Conservation (phyloP, 2,797 vertebrate species). For the Podarcis lilfordi region DNA sequence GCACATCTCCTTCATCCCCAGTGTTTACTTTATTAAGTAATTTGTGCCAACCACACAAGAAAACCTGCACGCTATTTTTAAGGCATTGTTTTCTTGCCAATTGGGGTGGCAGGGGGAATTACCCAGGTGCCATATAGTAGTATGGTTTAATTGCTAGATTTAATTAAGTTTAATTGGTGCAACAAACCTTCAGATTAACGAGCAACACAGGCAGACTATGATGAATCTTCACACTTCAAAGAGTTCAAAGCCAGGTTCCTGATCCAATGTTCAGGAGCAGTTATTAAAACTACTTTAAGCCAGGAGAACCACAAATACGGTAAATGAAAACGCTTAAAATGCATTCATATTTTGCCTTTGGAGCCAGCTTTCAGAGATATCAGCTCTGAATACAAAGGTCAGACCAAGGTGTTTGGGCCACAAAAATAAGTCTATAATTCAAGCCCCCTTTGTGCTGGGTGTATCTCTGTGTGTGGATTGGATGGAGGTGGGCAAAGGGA, state of each 20-base stretch:
- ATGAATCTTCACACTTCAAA: slow-evolving; percentile 1
- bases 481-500: too few relatives aligned
- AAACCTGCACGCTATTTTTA: background rate
- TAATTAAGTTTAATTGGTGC: background rate
- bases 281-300: background rate
- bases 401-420: background rate
- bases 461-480: too few relatives aligned
- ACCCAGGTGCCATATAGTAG: background rate
- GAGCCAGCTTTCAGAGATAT: slow-evolving; percentile 4
- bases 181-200: slow-evolving; percentile 15
- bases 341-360: slow-evolving; percentile 25
- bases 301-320: background rate
- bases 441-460: too few relatives aligned
- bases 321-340: slow-evolving; percentile 17
- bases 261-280: background rate
- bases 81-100: slow-evolving; percentile 13
- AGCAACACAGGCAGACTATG: background rate
- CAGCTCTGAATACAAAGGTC: background rate
- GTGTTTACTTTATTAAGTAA: background rate
- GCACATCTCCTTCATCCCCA: background rate
- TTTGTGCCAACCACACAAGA: background rate
- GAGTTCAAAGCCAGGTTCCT: slow-evolving; percentile 5
- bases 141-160: slow-evolving; percentile 2
- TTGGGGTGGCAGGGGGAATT: background rate
- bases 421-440: background rate